Evolutionary conservation across 1,140 invertebrate species (phyloP), one percentile per base, ranked within the genome.

Genomic region (Eurosta solidaginis): DNA sequence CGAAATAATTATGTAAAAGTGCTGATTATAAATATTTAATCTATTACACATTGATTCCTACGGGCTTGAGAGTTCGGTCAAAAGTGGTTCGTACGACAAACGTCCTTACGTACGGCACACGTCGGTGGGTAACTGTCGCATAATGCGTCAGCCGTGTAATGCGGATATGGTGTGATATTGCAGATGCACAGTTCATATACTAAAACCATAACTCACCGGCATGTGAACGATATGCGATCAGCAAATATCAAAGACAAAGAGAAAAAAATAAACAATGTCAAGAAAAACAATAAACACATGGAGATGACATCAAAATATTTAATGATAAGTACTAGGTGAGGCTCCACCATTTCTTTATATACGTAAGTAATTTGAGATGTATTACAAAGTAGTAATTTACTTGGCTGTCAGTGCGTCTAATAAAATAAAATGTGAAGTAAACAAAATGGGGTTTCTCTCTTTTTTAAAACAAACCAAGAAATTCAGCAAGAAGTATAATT

Each of bases 261-360:
- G 29, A 3, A 9, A 63, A 3, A 20, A n/a, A 36, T 50, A 7
- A n/a, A n/a, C n/a, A n/a, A n/a, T n/a, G n/a, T n/a, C n/a, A n/a
- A 6, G 50, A 7, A n/a, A n/a, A 36, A 12, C n/a, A n/a, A 27
- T 54, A 36, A 10, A 36, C 4, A n/a, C 54, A 40, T n/a, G n/a
- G n/a, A n/a, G n/a, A n/a, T n/a, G n/a, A 12, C 36, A 2, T 3
- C n/a, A 40, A 27, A 68, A 20, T 9, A 33, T 20, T 68, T 40
- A n/a, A 68, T 68, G 29, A 68, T 68, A 40, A 42, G 59, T 68
- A n/a, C n/a, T n/a, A 68, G 59, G 54, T 33, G 54, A 59, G 40
- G 59, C 40, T 68, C 20, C 59, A 40, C 29, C 29, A 63, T 63
- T 29, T 63, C 7, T n/a, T 63, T 33, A 29, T 59, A 3, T 17